Percentiles rank a stretch among this genome's conserved stretches.
These are phyloP conservation scores for Pediacus dermestoides DNA, from an alignment of 2,888 invertebrate species.

Conservation along the genomic window DNA sequence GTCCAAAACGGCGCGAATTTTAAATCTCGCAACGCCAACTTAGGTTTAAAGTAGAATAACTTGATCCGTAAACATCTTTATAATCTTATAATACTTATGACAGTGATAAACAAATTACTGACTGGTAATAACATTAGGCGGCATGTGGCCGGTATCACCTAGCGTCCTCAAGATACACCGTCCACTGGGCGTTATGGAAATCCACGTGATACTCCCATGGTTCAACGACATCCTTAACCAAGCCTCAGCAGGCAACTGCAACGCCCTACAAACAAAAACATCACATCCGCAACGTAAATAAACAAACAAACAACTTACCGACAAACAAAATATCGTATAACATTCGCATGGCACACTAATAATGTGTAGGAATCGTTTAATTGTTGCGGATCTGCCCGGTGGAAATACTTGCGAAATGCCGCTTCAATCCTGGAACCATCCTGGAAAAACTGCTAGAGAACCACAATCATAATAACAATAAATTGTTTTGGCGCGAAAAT, in stretches of 20 bases:
- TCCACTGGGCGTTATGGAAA: constrained; percentile 82
- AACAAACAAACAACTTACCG: constrained; percentile 53
- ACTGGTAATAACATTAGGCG: constrained; percentile 65
- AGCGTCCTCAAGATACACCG: constrained; percentile 75
- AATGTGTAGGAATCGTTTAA: constrained; percentile 81
- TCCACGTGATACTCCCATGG: constrained; percentile 91
- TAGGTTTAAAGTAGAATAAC: too few relatives aligned
- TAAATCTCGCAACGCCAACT: too few relatives aligned
- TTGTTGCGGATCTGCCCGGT: constrained; percentile 81
- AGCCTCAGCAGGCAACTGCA: constrained; percentile 95
- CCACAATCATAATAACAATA: too few relatives aligned
- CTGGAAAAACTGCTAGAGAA: constrained; percentile 81
- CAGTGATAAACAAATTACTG: constrained; percentile 1
- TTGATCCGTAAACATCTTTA: too few relatives aligned
- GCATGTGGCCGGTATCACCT: constrained; percentile 90
- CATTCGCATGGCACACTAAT: constrained; percentile 96
- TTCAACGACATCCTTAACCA: constrained; percentile 91
- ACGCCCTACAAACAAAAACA: constrained; percentile 63
- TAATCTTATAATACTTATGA: too few relatives aligned
- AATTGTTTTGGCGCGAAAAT: too few relatives aligned
- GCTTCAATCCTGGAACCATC: constrained; percentile 95
- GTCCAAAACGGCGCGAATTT: too few relatives aligned
- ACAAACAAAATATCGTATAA: constrained; percentile 93
- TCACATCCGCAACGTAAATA: background rate
- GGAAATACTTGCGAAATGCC: constrained; percentile 89